Base-by-base conservation (phyloP, 2,113 vertebrate species). In the Bubo blakistoni region DNA sequence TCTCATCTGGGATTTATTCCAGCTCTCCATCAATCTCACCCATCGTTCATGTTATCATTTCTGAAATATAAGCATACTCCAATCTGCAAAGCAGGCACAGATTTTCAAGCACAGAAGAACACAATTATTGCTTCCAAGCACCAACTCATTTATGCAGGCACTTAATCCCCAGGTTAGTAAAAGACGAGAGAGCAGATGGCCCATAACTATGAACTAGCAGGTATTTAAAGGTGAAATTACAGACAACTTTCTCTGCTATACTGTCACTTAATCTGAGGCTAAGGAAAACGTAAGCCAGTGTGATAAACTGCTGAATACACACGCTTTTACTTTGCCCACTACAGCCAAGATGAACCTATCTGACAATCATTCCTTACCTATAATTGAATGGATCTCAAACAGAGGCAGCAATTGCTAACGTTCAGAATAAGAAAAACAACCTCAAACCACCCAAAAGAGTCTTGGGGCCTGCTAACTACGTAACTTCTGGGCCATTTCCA, bases 391-490 rank as follows among this genome's bases (percentile, higher is more conserved):
- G 16, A 89, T 55, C n/a, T 65, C 46, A 49, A 67, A 93, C 9
- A 16, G 3, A 61, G 9, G 26, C 61, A 63, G 27, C 40, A 20
- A 0, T 47, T 24, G 24, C 36, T 40, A 27, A 26, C 13, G 15
- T 26, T 72, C 25, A 49, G 70, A 87, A 71, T 6, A 89, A 11
- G 24, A 26, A 47, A 7, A 8, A n/a, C 27, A 49, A 44, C 19
- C 7, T 55, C 7, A 7, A 59, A 20, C 5, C 26, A 36, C 44
- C 32, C n/a, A 46, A 30, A 59, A 52, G 38, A 61, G 15, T 7
- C 11, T 3, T 71, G 42, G 32, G 51, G 29, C 55, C 34, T 0
- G 0, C 52, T 49, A 32, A 79, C 61, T 59, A 8, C 0, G 0
- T 44, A 72, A 69, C 76, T 82, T 83, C 29, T 65, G 42, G 44